These are phyloP conservation scores for Menidia beryllina DNA, from an alignment of 2,113 vertebrate genomes.

Conservation along the genomic window DNA sequence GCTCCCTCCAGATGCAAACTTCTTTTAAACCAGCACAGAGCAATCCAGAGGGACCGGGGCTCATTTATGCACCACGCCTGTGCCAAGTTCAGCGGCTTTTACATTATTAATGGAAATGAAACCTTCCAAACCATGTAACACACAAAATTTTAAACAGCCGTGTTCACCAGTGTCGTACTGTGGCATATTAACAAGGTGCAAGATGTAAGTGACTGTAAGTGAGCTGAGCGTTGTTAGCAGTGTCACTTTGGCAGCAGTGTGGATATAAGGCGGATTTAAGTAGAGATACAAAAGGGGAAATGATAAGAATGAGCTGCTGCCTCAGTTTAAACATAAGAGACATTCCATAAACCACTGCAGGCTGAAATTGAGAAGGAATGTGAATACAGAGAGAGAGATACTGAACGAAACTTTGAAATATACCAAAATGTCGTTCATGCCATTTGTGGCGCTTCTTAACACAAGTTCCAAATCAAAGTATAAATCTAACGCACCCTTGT, in stretches of 20 bases:
- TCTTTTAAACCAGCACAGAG: slow-evolving; percentile 47
- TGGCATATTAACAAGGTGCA: slow-evolving; percentile 46
- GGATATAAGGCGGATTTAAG: slow-evolving; percentile 27
- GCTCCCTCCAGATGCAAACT: slow-evolving; percentile 30
- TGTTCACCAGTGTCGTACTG: slow-evolving; percentile 48
- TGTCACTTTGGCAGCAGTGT: slow-evolving; percentile 24
- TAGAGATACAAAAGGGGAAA: slow-evolving; percentile 22
- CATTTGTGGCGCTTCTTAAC: too few relatives aligned
- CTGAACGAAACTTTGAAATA: too few relatives aligned
- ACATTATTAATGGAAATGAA: slow-evolving; percentile 73
- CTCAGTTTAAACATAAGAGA: too few relatives aligned
- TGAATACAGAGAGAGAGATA: too few relatives aligned
- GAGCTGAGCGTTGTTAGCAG: slow-evolving; percentile 31
- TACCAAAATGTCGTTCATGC: too few relatives aligned
- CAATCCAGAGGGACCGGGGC: slow-evolving; percentile 45
- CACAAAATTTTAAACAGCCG: slow-evolving; percentile 44
- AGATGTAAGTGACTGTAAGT: slow-evolving; percentile 50
- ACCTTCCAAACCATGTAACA: slow-evolving; percentile 56
- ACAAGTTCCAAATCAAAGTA: too few relatives aligned
- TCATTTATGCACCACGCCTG: slow-evolving; percentile 73
- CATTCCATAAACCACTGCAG: too few relatives aligned
- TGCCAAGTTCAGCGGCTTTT: slow-evolving; percentile 68
- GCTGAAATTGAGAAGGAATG: too few relatives aligned
- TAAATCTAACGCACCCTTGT: too few relatives aligned
- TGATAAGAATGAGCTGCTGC: slow-evolving; percentile 9